phyloP scores from a whole-genome alignment of 2,797 vertebrate species.

The Apogon hyalosoma region DNA sequence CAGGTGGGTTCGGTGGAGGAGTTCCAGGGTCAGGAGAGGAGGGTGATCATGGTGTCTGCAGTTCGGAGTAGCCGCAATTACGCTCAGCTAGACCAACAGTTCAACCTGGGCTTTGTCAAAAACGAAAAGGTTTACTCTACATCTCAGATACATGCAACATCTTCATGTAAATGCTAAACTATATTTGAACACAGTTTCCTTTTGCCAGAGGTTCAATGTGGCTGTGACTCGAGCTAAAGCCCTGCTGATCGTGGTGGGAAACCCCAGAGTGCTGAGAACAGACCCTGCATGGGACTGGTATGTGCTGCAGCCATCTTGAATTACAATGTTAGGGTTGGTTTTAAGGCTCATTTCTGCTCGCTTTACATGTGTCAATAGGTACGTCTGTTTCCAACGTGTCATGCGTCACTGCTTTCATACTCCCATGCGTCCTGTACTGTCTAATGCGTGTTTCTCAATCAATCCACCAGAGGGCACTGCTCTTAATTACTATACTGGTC shows the following conservation, averaged over 20 bases:
- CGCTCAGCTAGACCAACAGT: conserved; percentile 82
- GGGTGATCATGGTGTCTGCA: conserved; percentile 90
- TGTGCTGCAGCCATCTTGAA: conserved; percentile 3
- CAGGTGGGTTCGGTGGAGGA: conserved; percentile 96
- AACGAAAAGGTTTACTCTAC: conserved; percentile 88
- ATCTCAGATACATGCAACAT: rapidly evolving
- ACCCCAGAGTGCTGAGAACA: conserved; percentile 86
- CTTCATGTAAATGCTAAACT: rapidly evolving
- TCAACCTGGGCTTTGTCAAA: conserved; percentile 92
- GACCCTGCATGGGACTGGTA: conserved; percentile 89
- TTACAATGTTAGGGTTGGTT: background rate
- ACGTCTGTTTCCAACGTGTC: no score
- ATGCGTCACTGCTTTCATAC: no score
- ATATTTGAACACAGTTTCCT: background rate
- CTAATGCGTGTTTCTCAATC: no score
- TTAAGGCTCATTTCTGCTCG: no score
- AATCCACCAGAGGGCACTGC: no score
- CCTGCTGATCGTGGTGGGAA: conserved; percentile 93
- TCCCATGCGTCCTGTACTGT: no score
- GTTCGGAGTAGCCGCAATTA: conserved; percentile 89
- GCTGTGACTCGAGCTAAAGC: conserved; percentile 94
- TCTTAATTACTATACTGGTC: no score
- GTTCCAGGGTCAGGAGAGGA: conserved; percentile 95
- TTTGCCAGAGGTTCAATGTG: conserved; percentile 91
- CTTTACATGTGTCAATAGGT: no score